Evolutionary conservation across 2,797 vertebrate genomes (phyloP).

Genomic region (Chaunax sp.): DNA sequence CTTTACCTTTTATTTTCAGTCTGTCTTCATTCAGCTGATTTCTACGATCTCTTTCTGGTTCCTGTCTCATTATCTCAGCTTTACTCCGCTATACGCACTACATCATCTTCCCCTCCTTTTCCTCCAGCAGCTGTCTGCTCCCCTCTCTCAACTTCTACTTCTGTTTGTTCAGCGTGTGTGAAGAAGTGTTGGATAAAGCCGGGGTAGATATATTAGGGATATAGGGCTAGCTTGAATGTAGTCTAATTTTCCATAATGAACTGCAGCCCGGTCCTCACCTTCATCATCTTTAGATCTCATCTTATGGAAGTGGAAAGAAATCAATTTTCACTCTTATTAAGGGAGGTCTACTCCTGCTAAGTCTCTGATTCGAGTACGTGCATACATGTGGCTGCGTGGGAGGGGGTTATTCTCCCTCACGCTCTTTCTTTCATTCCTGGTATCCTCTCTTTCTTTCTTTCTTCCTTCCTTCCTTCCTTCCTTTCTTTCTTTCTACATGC

Average conservation of each 20-base stretch:
- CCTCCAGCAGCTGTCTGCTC: constrained; percentile 26
- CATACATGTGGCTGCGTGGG: constrained; percentile 45
- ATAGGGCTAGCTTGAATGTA: constrained; percentile 64
- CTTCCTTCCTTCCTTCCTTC: constrained; percentile 63
- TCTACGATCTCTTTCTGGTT: constrained; percentile 32
- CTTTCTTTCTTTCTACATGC: constrained; percentile 63
- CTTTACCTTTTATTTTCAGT: constrained; percentile 43
- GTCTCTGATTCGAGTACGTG: constrained; percentile 71
- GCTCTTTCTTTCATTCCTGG: constrained; percentile 54
- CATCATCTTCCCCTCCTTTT: constrained; percentile 12
- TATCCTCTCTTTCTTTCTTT: constrained; percentile 1
- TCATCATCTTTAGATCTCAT: constrained; percentile 84
- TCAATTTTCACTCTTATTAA: constrained; percentile 83
- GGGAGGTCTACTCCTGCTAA: constrained; percentile 76
- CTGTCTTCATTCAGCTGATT: constrained; percentile 46
- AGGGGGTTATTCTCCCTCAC: constrained; percentile 22
- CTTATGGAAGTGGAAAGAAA: constrained; percentile 81
- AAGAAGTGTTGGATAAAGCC: constrained; percentile 69
- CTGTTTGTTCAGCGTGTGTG: constrained; percentile 76
- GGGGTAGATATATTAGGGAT: constrained; percentile 69
- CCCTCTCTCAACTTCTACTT: constrained; percentile 47
- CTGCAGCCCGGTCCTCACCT: constrained; percentile 77
- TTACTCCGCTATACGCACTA: constrained; percentile 46
- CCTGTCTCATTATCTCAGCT: constrained; percentile 64
- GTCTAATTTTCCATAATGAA: constrained; percentile 80